Conservation (phyloP, 2,888 invertebrate species). For the Chrysolina oricalcia region DNA sequence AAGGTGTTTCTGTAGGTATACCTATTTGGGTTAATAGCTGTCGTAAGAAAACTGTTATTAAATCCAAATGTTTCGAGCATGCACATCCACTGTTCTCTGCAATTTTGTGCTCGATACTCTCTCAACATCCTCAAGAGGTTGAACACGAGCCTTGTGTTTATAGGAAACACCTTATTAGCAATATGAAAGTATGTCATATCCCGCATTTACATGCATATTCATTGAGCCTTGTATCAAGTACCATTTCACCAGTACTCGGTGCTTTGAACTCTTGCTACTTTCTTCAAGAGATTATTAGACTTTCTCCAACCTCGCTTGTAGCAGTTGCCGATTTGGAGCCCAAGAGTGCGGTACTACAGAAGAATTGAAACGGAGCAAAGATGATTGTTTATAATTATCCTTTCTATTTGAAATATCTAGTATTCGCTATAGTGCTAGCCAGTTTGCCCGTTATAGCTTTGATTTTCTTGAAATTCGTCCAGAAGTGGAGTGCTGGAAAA, state of each 20-base stretch:
- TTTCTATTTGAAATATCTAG: slow-evolving; percentile 61
- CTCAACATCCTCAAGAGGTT: not conserved
- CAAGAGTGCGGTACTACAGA: slow-evolving; percentile 38
- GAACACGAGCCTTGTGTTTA: not conserved
- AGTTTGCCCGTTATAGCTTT: slow-evolving; percentile 60
- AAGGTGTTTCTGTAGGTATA: not conserved
- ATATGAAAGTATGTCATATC: slow-evolving; percentile 27
- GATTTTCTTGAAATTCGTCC: slow-evolving; percentile 61
- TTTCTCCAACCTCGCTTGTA: slow-evolving; percentile 40
- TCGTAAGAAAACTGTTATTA: not conserved
- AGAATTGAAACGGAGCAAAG: slow-evolving; percentile 31
- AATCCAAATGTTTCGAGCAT: not conserved
- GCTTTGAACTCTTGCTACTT: slow-evolving; percentile 38
- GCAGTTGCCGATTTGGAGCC: slow-evolving; percentile 41
- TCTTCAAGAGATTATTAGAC: slow-evolving; percentile 46
- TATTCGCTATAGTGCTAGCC: slow-evolving; percentile 57
- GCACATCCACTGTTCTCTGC: not conserved
- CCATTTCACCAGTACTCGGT: slow-evolving; percentile 56
- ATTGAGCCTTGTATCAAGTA: slow-evolving; percentile 53
- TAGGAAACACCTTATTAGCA: not conserved
- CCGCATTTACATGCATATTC: not conserved
- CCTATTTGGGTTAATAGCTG: not conserved
- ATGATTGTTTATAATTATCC: slow-evolving; percentile 59
- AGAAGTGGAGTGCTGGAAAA: slow-evolving; percentile 62
- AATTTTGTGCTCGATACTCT: not conserved